Conservation (phyloP, 2,888 invertebrate genomes). For the Sphecodes monilicornis region DNA sequence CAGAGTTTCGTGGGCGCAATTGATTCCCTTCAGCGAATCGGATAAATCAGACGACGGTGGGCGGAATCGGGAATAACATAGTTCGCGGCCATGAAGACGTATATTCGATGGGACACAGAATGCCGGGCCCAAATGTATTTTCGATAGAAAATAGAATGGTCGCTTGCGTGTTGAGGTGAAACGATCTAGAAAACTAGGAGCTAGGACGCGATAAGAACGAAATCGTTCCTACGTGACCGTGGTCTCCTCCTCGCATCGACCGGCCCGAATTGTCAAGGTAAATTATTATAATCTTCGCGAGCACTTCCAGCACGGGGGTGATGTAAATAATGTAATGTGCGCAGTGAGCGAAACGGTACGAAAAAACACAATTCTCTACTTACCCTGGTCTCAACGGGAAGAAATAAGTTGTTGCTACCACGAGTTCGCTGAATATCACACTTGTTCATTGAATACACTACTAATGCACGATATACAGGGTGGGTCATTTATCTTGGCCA, state of each 20-base stretch:
- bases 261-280: constrained; percentile 24
- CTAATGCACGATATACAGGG: neutral
- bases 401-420: neutral
- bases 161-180: constrained; percentile 51
- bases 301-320: neutral
- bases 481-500: too few species aligned
- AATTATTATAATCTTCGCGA: constrained; percentile 51
- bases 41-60: constrained; percentile 50
- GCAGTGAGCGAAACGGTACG: neutral
- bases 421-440: neutral
- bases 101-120: constrained; percentile 50
- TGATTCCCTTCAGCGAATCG: constrained; percentile 60
- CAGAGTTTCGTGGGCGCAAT: constrained; percentile 37
- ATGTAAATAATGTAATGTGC: constrained; percentile 10
- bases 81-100: constrained; percentile 32
- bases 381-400: neutral
- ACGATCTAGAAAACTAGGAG: constrained; percentile 64
- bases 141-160: constrained; percentile 58
- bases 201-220: constrained; percentile 50
- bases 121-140: constrained; percentile 37
- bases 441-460: neutral
- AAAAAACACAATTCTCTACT: neutral
- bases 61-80: constrained; percentile 44
- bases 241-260: neutral
- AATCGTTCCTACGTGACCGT: constrained; percentile 60